phyloP scores from a whole-genome alignment of 2,113 vertebrate genomes.

The Oreamnos americanus region DNA sequence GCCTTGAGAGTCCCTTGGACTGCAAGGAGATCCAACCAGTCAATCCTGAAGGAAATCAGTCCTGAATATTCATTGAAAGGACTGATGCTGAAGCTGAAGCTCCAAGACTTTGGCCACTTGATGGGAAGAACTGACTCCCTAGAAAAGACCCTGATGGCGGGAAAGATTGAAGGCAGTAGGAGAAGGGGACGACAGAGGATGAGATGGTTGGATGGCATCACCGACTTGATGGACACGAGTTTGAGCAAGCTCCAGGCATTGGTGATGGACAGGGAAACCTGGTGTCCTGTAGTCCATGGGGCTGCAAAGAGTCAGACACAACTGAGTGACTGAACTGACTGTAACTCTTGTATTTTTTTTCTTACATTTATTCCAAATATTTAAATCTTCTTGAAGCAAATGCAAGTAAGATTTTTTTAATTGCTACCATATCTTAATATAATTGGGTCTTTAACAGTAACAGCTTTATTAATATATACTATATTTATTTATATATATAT shows the following conservation, averaged over 20 bases:
- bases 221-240: neutral
- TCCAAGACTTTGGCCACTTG: neutral
- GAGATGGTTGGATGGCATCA: neutral
- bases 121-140: neutral
- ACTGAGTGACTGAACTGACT: neutral
- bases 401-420: neutral
- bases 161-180: neutral
- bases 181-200: neutral
- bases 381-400: neutral
- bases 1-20: neutral
- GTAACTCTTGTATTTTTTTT: neutral
- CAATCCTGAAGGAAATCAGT: neutral
- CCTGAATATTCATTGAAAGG: neutral
- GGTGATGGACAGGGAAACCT: neutral
- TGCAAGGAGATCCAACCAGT: neutral
- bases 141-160: neutral
- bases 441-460: neutral
- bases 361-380: neutral
- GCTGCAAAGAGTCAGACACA: neutral
- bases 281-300: neutral
- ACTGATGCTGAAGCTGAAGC: neutral
- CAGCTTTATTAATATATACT: neutral
- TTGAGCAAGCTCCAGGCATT: neutral
- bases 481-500: neutral
- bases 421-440: neutral